Base-by-base conservation (phyloP, 1,140 invertebrate genomes). In the Conus betulinus region DNA sequence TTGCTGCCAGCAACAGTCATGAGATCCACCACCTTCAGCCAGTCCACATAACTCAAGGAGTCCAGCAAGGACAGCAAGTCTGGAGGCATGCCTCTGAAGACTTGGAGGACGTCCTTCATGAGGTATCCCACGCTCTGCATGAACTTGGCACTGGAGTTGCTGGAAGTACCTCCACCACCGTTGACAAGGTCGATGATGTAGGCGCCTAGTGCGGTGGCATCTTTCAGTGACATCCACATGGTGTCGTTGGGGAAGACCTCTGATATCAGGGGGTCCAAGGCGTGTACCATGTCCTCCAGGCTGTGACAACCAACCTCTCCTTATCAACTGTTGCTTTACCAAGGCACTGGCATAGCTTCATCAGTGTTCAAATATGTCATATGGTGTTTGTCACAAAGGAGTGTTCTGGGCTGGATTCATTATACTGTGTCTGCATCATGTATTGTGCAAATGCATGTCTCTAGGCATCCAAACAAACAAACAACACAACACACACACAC, bases 181-280 rank as follows among this genome's bases (percentile, higher is more conserved):
- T 71, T 39, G 39, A 39, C 39, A 39, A 39, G 39, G 85, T 78
- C 51, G 7, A n/a, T 55, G 67, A 87, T 25, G 71, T 39, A 7
- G 17, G 85, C n/a, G 39, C 5, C 74, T 3, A 87, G 51, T 17
- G 10, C 11, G 11, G 74, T 3, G 10, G 39, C 85, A n/a, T 87
- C 39, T 52, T 87, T 87, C n/a, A 79, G 13, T 52, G 85, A 55
- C 52, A 3, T 57, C 85, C 85, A 87, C 39, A 87, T 27, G 53
- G 17, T n/a, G 85, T 87, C 27, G 71, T 78, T 78, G 71, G 85
- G 85, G 85, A 76, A 76, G 17, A 79, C 20, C 51, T 87, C 51
- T 39, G 71, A 52, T 51, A 87, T 20, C 13, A 87, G 11, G 7
- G 85, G 85, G 53, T 87, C 85, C 39, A 87, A 5, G 3, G 85